phyloP scores from a whole-genome alignment of 2,113 vertebrate genomes.

The Nycticebus coucang region DNA sequence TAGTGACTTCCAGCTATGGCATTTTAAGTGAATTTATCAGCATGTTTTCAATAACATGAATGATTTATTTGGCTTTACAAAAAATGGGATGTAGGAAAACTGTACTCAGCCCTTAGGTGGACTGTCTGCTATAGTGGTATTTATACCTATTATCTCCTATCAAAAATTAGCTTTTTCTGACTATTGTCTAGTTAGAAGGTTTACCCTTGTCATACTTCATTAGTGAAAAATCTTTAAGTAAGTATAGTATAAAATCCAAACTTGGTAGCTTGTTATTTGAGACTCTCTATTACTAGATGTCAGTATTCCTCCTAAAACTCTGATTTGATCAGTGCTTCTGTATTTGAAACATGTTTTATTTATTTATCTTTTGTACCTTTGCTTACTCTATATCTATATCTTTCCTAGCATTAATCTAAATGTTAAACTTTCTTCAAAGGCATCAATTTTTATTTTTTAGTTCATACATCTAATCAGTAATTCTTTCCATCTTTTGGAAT shows the following conservation, averaged over 20 bases:
- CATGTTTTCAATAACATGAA: neutral
- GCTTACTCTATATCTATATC: neutral
- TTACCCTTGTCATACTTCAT: neutral
- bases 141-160: neutral
- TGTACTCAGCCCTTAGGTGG: neutral
- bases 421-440: neutral
- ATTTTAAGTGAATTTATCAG: constrained; percentile 2
- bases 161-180: neutral
- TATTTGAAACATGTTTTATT: neutral
- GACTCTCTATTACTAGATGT: neutral
- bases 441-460: neutral
- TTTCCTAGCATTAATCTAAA: neutral
- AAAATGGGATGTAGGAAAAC: neutral
- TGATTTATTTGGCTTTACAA: neutral
- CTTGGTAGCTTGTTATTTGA: neutral
- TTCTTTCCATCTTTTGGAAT: neutral
- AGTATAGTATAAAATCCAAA: neutral
- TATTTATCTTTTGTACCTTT: neutral
- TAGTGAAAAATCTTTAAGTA: neutral
- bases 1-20: neutral
- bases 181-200: neutral
- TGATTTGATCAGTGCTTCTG: neutral
- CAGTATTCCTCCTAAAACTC: neutral
- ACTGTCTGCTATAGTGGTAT: neutral
- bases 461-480: neutral